phyloP scores from a whole-genome alignment of 2,113 vertebrate genomes.

The Megalops atlanticus region DNA sequence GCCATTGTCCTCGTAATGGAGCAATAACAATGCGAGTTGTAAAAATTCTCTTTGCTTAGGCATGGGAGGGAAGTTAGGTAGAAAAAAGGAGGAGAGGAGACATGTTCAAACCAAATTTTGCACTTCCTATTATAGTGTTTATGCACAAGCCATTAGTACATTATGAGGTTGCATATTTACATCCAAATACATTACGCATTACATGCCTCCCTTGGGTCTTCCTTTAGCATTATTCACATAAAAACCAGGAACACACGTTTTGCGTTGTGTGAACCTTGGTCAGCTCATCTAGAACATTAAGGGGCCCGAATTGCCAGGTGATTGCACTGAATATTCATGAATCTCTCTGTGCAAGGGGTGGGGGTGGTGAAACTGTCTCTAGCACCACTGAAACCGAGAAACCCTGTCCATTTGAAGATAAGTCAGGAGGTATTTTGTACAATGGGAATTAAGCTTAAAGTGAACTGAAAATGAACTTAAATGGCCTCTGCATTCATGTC shows the following conservation, averaged over 20 bases:
- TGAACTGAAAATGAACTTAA: neutral
- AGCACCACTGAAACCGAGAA: no score
- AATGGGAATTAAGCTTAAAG: neutral
- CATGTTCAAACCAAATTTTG: no score
- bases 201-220: no score
- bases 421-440: slow-evolving; percentile 15
- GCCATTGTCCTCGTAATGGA: no score
- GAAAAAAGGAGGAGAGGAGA: no score
- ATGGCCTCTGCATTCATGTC: neutral
- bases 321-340: slow-evolving; percentile 52
- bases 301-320: slow-evolving; percentile 27
- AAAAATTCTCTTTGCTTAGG: no score
- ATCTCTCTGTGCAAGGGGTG: slow-evolving; percentile 27
- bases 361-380: slow-evolving; percentile 35
- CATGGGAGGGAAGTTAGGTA: no score
- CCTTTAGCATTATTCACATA: neutral
- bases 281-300: slow-evolving; percentile 37
- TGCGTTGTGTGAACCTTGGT: neutral
- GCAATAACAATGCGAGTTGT: no score
- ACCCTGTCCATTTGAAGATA: slow-evolving; percentile 29
- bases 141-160: no score
- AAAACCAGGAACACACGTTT: neutral
- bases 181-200: no score
- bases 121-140: no score
- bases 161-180: no score